Conservation (phyloP, 2,797 vertebrate species). For the Graptemys geographica region DNA sequence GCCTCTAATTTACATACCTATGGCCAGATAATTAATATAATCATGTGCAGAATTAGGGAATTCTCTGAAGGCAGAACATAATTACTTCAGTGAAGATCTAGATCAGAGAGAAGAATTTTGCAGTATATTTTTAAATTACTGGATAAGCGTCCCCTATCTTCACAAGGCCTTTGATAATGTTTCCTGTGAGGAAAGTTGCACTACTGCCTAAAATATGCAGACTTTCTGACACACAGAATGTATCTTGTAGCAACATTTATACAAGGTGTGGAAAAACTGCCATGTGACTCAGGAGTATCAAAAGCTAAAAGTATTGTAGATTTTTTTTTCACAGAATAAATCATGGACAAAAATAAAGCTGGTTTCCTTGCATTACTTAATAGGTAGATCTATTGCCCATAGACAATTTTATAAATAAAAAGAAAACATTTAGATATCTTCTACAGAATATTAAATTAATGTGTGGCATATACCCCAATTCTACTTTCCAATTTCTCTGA, state of each 20-base stretch:
- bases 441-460: background rate
- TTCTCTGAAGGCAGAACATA: background rate
- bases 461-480: background rate
- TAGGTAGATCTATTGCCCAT: background rate
- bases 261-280: background rate
- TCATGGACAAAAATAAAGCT: background rate
- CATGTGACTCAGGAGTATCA: background rate
- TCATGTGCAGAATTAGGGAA: background rate
- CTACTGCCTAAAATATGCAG: background rate
- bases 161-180: background rate
- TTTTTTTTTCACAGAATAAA: background rate
- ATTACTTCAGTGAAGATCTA: background rate
- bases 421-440: background rate
- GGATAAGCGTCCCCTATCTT: background rate
- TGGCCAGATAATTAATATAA: background rate
- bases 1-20: slow-evolving; percentile 14
- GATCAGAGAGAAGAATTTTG: background rate
- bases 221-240: background rate
- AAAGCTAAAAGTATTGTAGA: background rate
- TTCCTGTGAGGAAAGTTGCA: background rate
- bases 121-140: background rate
- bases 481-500: background rate
- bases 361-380: background rate
- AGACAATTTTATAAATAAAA: background rate
- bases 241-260: background rate